Evolutionary conservation across 2,113 vertebrate genomes (phyloP), one percentile per base, ranked within the genome.

Genomic region (Zapus hudsonius): DNA sequence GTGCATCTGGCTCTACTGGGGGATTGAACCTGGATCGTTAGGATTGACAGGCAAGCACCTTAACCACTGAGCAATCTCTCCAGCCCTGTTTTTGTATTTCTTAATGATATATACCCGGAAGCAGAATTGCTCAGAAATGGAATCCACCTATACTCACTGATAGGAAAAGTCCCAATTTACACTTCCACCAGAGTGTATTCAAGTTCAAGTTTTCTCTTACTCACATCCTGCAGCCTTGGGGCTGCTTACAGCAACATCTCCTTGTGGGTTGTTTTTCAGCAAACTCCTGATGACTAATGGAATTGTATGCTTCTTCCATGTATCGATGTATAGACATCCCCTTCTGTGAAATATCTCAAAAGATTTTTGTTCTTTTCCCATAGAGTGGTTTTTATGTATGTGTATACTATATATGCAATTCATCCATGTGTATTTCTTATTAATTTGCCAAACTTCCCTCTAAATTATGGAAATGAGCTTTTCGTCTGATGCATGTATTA

Each of bases 391-490:
- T 63, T 63, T 63, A 63, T 63, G 22, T 27, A 27, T 63, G 23
- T 63, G 12, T 52, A 52, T 52, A 52, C 3, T 52, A 52, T 52
- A 52, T 15, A 52, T 52, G 52, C 12, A 52, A 52, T 63, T 23
- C 27, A 36, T 40, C 23, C 16, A 20, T 81, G 42, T 31, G 31
- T 27, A 67, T 75, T 36, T 92, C 4, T 81, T 79, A 73, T 63
- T 84, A 87, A 94, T 80, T 57, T 72, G 61, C 42, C 40, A 64
- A 78, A 42, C n/a, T 91, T 90, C 36, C 87, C 78, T 87, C 40
- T 47, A 55, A 84, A 42, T 75, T 66, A 75, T 7, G 3, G 44
- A 42, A 42, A 42, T 81, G 0, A 25, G 36, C 10, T 81, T 40
- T 40, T 36, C 42, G 33, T 70, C 55, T 38, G 15, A 42, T 81